A percentile compares a stretch with the other conserved stretches of the same genome.
Conservation (phyloP, 2,888 invertebrate genomes). For the Drosophila nr. fundita region DNA sequence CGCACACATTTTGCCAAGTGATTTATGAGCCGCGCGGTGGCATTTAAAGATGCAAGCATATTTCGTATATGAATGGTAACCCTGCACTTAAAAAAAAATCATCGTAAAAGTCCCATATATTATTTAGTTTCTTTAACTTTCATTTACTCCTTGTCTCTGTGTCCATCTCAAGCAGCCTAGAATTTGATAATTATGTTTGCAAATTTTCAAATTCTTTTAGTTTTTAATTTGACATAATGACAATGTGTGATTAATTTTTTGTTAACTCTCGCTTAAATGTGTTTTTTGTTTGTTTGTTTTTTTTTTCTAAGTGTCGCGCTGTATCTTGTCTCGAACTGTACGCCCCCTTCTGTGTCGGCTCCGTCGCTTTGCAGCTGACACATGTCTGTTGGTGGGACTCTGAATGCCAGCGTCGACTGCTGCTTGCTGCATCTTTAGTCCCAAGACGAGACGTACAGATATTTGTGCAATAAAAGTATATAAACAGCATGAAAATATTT, state of each 20-base stretch:
- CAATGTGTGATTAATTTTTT: not conserved
- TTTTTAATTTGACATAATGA: not conserved
- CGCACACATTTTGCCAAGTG: slow-evolving; percentile 74
- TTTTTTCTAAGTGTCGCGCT: not conserved
- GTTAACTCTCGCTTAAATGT: not conserved
- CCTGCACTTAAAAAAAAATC: slow-evolving; percentile 2
- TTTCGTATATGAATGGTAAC: slow-evolving; percentile 62
- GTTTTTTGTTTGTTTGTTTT: not conserved
- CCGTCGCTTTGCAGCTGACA: slow-evolving; percentile 52
- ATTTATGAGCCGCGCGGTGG: slow-evolving; percentile 75
- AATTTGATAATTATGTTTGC: not conserved
- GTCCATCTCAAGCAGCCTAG: not conserved
- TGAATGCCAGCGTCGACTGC: slow-evolving; percentile 27
- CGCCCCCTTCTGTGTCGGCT: not conserved
- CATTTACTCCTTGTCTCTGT: not conserved
- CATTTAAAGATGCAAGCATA: slow-evolving; percentile 75
- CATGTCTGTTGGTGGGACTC: slow-evolving; percentile 65
- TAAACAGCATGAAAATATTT: slow-evolving; percentile 77
- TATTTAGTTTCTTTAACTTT: not conserved
- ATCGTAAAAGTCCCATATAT: not conserved
- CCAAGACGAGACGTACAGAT: slow-evolving; percentile 48
- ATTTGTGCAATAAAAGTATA: slow-evolving; percentile 79
- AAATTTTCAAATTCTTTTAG: not conserved
- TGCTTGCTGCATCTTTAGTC: slow-evolving; percentile 39
- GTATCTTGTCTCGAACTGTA: not conserved